phyloP scores from a whole-genome alignment of 2,888 invertebrate species.

The Pheosia tremula region DNA sequence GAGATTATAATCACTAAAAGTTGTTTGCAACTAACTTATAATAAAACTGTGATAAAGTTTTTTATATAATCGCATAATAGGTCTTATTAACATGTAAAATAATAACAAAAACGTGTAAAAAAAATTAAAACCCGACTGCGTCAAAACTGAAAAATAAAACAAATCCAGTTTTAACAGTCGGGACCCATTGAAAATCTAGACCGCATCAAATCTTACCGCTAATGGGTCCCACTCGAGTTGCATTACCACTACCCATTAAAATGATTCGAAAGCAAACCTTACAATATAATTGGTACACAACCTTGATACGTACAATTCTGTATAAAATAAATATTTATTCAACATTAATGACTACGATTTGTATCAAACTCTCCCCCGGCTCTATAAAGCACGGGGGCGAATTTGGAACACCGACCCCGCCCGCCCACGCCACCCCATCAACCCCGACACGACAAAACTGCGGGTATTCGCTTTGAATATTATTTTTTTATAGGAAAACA shows the following conservation, averaged over 20 bases:
- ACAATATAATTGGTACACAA: constrained; percentile 28
- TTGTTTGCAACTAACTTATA: too few species aligned
- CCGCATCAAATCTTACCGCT: not conserved
- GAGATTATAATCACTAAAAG: too few species aligned
- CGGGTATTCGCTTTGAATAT: constrained; percentile 40
- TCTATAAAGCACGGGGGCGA: constrained; percentile 22
- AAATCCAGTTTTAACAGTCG: too few species aligned
- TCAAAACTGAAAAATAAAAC: too few species aligned
- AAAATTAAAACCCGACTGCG: too few species aligned
- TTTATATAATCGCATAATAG: too few species aligned
- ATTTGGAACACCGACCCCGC: constrained; percentile 11
- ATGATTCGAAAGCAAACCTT: constrained; percentile 16
- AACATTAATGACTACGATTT: constrained; percentile 59
- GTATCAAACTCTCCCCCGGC: constrained; percentile 43
- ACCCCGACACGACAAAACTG: constrained; percentile 26
- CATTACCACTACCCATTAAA: not conserved
- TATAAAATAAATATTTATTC: constrained; percentile 56
- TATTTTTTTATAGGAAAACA: constrained; percentile 42
- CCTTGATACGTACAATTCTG: constrained; percentile 32
- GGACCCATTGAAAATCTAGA: too few species aligned
- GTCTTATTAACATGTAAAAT: too few species aligned
- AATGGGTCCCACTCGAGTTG: not conserved
- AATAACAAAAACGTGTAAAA: too few species aligned
- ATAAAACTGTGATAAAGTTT: too few species aligned
- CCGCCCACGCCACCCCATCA: constrained; percentile 12